Evolutionary conservation across 2,113 vertebrate genomes (phyloP), one percentile per base, ranked within the genome.

Genomic region (Pangasianodon gigas): DNA sequence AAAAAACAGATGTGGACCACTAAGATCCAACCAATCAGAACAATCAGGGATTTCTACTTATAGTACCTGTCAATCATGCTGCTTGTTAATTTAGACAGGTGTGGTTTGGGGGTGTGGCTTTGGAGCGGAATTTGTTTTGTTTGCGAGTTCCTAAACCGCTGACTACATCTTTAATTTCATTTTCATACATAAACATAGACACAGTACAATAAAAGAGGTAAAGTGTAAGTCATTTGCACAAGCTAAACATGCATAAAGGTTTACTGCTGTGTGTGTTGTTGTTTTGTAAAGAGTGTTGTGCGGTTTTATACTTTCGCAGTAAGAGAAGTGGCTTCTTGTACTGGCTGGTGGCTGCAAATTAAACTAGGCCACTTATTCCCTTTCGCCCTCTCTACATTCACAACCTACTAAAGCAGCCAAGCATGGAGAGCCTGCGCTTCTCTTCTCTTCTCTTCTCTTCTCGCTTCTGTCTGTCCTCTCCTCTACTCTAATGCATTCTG

Each of bases 331-430:
- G n/a, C 13, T 46, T 32, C 74, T 80, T 77, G 69, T 75, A 89
- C 65, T 52, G 60, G 13, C 41, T 46, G 8, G 54, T 75, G 86
- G 81, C 77, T 83, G 32, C 75, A 75, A 90, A 84, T 91, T 84
- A 89, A 91, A 86, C 90, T 88, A 89, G 77, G 85, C 74, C 88
- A 89, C 89, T 85, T 92, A 91, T 90, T 91, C 90, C 80, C 90
- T 87, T 89, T 89, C 81, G 52, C 84, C 88, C 83, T 89, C 48
- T 69, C 81, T 51, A 52, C 67, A 52, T 83, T 62, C 67, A 90
- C 88, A 91, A 89, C 93, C 88, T 88, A 89, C 90, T 90, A 88
- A 92, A 88, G 82, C 89, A 87, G 52, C 77, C 86, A 84, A 81
- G 88, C 88, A 84, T 83, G 87, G 60, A 74, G 88, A 91, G 54